These are phyloP conservation scores for Actenoides lindsayi DNA, from an alignment of 2,113 vertebrate genomes.

Conservation along the genomic window DNA sequence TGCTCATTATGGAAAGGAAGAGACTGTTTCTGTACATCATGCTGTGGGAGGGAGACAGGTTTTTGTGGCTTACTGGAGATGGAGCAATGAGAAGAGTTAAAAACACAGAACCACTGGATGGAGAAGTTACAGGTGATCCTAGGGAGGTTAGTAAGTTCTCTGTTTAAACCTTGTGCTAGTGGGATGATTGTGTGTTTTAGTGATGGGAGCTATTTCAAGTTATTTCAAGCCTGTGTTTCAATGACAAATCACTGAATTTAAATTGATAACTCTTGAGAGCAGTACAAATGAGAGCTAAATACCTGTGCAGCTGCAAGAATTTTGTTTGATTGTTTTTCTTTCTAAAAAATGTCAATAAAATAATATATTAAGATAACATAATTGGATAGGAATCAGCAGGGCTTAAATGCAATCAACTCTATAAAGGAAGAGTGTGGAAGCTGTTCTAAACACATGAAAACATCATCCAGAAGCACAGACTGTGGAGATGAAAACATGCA, in stretches of 20 bases:
- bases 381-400: conserved; percentile 16
- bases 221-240: conserved; percentile 21
- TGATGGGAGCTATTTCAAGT: conserved; percentile 17
- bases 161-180: neutral
- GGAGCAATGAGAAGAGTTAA: neutral
- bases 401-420: conserved; percentile 29
- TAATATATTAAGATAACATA: conserved; percentile 57
- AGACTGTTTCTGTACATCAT: neutral
- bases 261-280: conserved; percentile 35
- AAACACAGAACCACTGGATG: neutral
- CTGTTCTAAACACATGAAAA: conserved; percentile 21
- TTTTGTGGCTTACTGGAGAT: neutral
- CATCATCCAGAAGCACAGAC: neutral
- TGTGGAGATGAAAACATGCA: conserved; percentile 8
- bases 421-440: neutral
- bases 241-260: conserved; percentile 21
- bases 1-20: neutral
- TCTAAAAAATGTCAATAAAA: conserved; percentile 31
- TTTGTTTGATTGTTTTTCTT: conserved; percentile 45
- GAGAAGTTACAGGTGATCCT: neutral
- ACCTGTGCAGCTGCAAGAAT: conserved; percentile 36
- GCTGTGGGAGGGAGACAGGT: neutral
- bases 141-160: neutral
- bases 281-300: conserved; percentile 49
- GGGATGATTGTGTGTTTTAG: neutral